Percentiles rank a stretch among this genome's conserved stretches.
These are phyloP conservation scores for Falcunculus frontatus DNA, from an alignment of 2,113 vertebrate species.

Conservation along the genomic window DNA sequence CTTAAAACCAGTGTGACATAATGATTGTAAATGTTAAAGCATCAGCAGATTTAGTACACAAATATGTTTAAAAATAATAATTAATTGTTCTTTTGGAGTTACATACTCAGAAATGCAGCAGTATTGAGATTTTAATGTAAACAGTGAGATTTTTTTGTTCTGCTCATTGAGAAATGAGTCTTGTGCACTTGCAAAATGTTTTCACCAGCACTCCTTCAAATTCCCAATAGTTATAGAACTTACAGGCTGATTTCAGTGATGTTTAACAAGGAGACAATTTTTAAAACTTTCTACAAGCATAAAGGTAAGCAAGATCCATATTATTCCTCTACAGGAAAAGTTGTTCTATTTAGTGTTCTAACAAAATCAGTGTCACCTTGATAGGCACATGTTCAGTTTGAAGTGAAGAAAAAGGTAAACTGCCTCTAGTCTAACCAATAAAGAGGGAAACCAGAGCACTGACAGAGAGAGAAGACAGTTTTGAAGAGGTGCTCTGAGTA, in stretches of 20 bases:
- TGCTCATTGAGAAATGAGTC: background rate
- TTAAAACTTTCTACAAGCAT: background rate
- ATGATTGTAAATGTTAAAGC: background rate
- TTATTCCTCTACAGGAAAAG: background rate
- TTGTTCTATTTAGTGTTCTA: background rate
- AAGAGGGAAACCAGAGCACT: background rate
- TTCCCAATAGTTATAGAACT: background rate
- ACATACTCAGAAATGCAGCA: background rate
- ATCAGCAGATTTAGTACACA: background rate
- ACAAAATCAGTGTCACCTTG: background rate
- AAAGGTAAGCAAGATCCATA: background rate
- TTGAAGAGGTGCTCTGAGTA: background rate
- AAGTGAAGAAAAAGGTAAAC: background rate
- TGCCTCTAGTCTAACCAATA: background rate
- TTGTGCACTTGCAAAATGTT: background rate
- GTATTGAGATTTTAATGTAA: too few species aligned
- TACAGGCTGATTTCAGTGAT: background rate
- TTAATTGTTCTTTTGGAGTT: background rate
- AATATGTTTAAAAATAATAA: background rate
- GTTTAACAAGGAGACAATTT: background rate
- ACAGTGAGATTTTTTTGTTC: background rate
- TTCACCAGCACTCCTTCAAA: background rate
- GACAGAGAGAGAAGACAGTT: background rate
- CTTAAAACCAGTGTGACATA: background rate
- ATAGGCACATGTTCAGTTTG: background rate